Evolutionary conservation across 2,888 invertebrate genomes (phyloP), one percentile per base, ranked within the genome.

Genomic region (Drosophila pseudotakahashii): DNA sequence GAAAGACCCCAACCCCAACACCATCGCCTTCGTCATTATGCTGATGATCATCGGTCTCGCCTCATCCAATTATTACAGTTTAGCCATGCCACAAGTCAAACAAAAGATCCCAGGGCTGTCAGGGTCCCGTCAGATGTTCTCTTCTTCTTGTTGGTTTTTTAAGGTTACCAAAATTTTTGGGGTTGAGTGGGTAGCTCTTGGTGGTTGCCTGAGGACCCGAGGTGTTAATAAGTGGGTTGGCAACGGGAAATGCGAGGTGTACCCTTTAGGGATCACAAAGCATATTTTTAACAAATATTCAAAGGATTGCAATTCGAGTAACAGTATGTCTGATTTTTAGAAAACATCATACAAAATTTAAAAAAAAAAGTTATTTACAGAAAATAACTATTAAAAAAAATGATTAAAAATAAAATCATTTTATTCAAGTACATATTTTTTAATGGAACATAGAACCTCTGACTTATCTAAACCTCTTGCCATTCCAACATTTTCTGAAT

Each of bases 1-100:
- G 37, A 10, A 4, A 14, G 23, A 32, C 26, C 26, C 5, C 2
- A 1, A 26, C 23, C 37, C 36, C 36, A 36, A 9, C 52, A n/a
- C 52, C 53, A 19, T n/a, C 52, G 30, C 53, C 58, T 41, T 64
- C 66, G 30, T 64, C 60, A 51, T 53, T 69, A 32, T 62, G 61
- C 36, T 61, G 59, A 62, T 62, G 58, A 59, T 62, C 60, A 47
- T 44, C 45, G 53, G 71, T n/a, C 64, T 69, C 62, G 75, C 71
- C 79, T 77, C 70, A 73, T 83, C 83, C 88, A 85, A 85, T 85
- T 85, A 85, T 78, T 85, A 82, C 85, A 87, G 85, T 87, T 84
- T 84, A 84, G 87, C 79, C 79, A 69, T 71, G 84, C 78, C 82
- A 74, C 82, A 77, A 84, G 81, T 80, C 87, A 84, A 80, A 87